Percentiles rank a stretch among this genome's conserved stretches.
These are phyloP conservation scores for Aporrectodea caliginosa DNA, from an alignment of 1,140 invertebrate genomes.

Conservation along the genomic window DNA sequence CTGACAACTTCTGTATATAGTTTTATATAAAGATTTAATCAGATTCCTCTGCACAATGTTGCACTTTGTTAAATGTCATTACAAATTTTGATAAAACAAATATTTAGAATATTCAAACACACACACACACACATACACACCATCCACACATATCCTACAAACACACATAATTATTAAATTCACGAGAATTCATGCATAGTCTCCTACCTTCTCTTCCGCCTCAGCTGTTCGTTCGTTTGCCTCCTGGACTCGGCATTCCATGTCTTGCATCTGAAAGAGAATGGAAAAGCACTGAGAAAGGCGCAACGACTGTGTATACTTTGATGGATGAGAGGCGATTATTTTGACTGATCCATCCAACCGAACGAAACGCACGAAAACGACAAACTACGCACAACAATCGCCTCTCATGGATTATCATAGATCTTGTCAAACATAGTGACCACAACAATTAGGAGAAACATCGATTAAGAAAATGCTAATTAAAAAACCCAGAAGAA, in stretches of 20 bases:
- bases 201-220: background rate
- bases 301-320: background rate
- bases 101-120: too few species aligned
- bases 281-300: background rate
- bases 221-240: background rate
- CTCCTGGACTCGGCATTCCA: slow-evolving; percentile 36
- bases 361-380: background rate
- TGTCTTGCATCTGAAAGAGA: slow-evolving; percentile 23
- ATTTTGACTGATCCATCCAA: background rate
- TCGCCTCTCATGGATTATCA: background rate
- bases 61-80: too few species aligned
- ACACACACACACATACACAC: too few species aligned
- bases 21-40: too few species aligned
- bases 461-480: background rate
- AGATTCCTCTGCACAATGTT: too few species aligned
- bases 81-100: too few species aligned
- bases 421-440: background rate
- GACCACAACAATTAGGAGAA: background rate
- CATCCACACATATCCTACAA: too few species aligned
- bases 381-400: background rate
- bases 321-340: background rate
- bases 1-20: too few species aligned
- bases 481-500: background rate
- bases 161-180: too few species aligned
- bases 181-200: too few species aligned